Base-by-base conservation (phyloP, 1,140 invertebrate species). In the Zeugodacus cucurbitae region DNA sequence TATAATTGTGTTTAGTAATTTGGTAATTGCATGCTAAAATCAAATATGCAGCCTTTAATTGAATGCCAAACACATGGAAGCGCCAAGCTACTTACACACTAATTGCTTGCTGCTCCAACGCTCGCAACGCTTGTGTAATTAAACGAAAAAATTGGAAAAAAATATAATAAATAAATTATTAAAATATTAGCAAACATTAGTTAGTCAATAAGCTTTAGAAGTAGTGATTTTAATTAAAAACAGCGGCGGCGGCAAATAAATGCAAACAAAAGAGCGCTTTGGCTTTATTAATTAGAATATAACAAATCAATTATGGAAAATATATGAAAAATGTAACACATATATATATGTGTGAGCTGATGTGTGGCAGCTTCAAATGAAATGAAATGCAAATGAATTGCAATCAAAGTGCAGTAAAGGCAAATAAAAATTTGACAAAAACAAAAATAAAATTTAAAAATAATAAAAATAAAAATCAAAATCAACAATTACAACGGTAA, bases 191-290 rank as follows among this genome's bases (percentile, higher is more conserved):
- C 32, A 74, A 74, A 74, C 20, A 74, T 37, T 37, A 74, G 67
- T 74, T 41, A 41, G 67, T 74, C 67, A 82, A 54, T 54, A 82
- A 44, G 22, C 41, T 54, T 11, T 29, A 29, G 48, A 82, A 48
- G n/a, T 48, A 14, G 41, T 29, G 74, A 48, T 82, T 82, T 82
- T 82, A 82, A 82, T 82, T 82, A 82, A 82, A 74, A 82, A 82
- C 11, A 41, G 10, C 34, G 5, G 41, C 74, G 17, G 8, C n/a
- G 10, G 6, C 70, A 37, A 78, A 44, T 41, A n/a, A 41, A 41
- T 78, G 10, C 34, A 48, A 29, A 82, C 37, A 82, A 82, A 82
- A 26, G 48, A 17, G 17, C 7, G 26, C 11, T 82, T 29, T 82
- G 7, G 74, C 34, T 82, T 54, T 26, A 48, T 82, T 48, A 82